Percentiles rank a stretch among this genome's conserved stretches.
Conservation (phyloP, 35 echinoderm and acorn worm genomes). For the Strongylocentrotus purpuratus region DNA sequence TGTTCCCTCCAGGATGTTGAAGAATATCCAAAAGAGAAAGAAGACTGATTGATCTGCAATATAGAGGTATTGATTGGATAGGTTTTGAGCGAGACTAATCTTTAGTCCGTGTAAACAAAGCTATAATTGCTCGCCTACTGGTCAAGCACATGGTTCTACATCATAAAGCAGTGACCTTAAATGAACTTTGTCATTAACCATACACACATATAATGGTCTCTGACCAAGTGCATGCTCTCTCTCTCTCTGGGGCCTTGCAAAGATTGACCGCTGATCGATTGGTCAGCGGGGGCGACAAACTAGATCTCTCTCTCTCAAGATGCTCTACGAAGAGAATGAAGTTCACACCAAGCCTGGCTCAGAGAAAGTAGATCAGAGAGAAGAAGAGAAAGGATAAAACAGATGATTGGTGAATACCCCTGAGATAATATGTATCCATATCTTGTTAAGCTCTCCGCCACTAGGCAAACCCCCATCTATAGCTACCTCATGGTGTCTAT, state of each 20-base stretch:
- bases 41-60: neutral
- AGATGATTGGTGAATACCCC: neutral
- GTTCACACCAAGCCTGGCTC: neutral
- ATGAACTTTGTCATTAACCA: neutral
- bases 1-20: too few relatives aligned
- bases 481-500: neutral
- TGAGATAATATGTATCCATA: conserved; percentile 2
- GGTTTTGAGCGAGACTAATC: neutral
- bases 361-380: neutral
- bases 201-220: neutral
- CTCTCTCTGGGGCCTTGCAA: neutral
- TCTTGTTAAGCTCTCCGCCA: neutral
- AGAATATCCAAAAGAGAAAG: neutral
- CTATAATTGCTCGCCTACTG: neutral
- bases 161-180: conserved; percentile 3
- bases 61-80: neutral
- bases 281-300: conserved; percentile 5
- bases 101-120: neutral
- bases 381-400: neutral
- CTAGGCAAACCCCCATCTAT: conserved; percentile 6
- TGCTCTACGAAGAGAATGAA: neutral
- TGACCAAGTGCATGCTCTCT: neutral
- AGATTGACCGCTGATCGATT: conserved; percentile 5
- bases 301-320: neutral
- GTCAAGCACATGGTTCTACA: neutral